Conservation (phyloP, 2,113 vertebrate species). For the Aythya baeri region DNA sequence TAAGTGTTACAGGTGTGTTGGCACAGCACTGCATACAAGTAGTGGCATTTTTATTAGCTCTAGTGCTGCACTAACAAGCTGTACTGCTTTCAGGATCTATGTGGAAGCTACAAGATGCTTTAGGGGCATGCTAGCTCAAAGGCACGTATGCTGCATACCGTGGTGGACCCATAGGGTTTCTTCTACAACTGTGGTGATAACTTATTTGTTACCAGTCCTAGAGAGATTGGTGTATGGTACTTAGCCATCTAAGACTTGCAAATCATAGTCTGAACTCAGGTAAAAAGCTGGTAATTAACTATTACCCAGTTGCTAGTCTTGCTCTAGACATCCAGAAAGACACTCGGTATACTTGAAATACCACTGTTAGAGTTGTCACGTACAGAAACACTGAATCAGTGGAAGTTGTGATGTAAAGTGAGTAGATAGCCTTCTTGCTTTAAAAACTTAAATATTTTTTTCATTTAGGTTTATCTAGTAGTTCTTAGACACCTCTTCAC, state of each 20-base stretch:
- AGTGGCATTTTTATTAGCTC: background rate
- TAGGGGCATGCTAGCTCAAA: background rate
- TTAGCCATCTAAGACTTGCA: background rate
- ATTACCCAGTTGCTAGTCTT: background rate
- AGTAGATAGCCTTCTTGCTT: background rate
- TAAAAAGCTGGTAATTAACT: background rate
- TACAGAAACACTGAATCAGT: background rate
- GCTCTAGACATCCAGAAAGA: background rate
- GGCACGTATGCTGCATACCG: background rate
- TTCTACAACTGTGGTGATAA: background rate
- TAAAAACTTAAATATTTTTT: background rate
- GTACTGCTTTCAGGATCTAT: background rate
- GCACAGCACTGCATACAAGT: background rate
- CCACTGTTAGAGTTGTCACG: background rate
- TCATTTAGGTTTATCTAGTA: background rate
- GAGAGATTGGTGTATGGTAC: background rate
- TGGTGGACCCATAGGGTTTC: background rate
- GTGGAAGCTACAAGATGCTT: background rate
- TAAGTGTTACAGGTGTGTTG: background rate
- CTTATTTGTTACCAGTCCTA: background rate
- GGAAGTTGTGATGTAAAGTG: background rate
- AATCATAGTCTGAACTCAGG: background rate
- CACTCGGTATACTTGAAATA: background rate
- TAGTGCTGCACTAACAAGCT: background rate
- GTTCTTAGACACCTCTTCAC: background rate